Percentiles rank a stretch among this genome's conserved stretches.
These are phyloP conservation scores for Rhabdomys pumilio DNA, from an alignment of 2,797 vertebrate species.

Conservation along the genomic window DNA sequence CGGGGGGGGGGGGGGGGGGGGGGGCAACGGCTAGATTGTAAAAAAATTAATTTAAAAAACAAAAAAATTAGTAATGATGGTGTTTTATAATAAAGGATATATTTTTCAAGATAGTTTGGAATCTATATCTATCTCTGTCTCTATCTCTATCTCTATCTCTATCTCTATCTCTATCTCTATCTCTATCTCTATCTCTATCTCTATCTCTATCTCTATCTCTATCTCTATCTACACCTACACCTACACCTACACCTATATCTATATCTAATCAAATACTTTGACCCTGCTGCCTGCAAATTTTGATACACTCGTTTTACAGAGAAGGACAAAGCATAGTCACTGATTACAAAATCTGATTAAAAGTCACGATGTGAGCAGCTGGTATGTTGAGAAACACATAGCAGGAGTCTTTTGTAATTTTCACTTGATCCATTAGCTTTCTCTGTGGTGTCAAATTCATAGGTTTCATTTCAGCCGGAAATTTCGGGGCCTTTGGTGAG, in stretches of 20 bases:
- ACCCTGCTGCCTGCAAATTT: not conserved
- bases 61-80: not conserved
- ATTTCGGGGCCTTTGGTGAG: not conserved
- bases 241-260: no score
- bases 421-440: slow-evolving; percentile 22
- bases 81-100: not conserved
- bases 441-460: not conserved
- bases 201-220: no score
- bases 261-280: not conserved
- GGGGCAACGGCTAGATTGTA: not conserved
- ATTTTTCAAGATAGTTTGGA: slow-evolving; percentile 35
- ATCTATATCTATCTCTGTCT: not conserved
- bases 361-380: slow-evolving; percentile 30
- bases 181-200: no score
- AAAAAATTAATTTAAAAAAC: not conserved
- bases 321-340: slow-evolving; percentile 15
- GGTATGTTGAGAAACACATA: not conserved
- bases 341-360: slow-evolving; percentile 4
- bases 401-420: not conserved
- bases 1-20: no score
- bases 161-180: no score
- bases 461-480: slow-evolving; percentile 45
- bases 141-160: no score
- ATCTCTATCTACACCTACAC: no score
- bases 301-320: slow-evolving; percentile 30